Evolutionary conservation across 2,888 invertebrate species (phyloP), one percentile per base, ranked within the genome.

Genomic region (Spicauda simplicius): DNA sequence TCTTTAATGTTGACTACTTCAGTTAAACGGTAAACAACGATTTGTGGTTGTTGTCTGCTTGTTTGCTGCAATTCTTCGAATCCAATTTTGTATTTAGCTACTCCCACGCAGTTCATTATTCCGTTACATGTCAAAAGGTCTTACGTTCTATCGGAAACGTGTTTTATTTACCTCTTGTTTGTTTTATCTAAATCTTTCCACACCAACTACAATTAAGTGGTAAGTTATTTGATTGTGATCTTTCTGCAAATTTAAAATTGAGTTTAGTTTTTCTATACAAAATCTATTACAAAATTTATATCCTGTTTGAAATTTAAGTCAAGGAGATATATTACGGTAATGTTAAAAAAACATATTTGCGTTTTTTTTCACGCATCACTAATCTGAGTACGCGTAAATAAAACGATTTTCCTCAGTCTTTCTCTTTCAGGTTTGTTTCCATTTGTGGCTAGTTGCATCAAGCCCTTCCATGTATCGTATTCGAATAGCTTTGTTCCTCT

Each of bases 1-100:
- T 33, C 18, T 58, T 67, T 18, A 37, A 68, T 48, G 54, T 37
- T 12, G n/a, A 37, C 56, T 56, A 61, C 67, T 57, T 25, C 52
- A 62, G 30, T 55, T 55, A 68, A 62, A 52, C 67, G 57, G 62
- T 68, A 68, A 62, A 68, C 67, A 68, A 68, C 67, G 53, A 68
- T 68, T 68, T 68, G 67, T 80, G 82, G 76, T 83, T 83, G 78
- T 80, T 68, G 67, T 68, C 67, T 82, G 80, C 80, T 83, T 82
- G 78, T 80, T 84, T 80, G 80, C 78, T 76, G 77, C 81, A 84
- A 80, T 88, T 89, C 87, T 79, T 82, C 81, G 88, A 85, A 88
- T 80, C 83, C 85, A 87, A 87, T 90, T 88, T 88, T 83, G 87
- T 85, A 85, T 86, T 87, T 86, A 84, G 82, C 82, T 77, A 81